Percentiles rank a stretch among this genome's conserved stretches.
Conservation (phyloP, 2,797 vertebrate species). For the Sternotherus odoratus region DNA sequence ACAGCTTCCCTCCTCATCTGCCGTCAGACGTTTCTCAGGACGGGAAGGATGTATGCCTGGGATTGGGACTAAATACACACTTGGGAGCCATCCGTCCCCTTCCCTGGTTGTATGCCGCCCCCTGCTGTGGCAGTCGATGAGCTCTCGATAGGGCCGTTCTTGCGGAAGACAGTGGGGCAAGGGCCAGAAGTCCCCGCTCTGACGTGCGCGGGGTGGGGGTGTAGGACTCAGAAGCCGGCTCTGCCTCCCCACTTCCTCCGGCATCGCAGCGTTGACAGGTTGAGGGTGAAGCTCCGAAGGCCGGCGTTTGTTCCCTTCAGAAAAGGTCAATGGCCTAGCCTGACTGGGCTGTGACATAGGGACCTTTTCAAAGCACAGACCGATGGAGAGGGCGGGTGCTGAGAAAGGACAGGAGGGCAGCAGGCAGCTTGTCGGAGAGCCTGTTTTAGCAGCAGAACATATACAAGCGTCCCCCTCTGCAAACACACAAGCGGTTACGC, state of each 20-base stretch:
- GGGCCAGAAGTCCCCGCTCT: not conserved
- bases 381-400: constrained; percentile 16
- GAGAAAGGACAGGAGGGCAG: constrained; percentile 44
- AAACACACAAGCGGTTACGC: not conserved
- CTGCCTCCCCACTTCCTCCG: not conserved
- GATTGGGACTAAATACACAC: not conserved
- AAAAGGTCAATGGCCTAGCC: constrained; percentile 49
- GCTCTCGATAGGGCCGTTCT: not conserved
- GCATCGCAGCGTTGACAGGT: not conserved
- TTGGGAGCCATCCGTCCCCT: not conserved
- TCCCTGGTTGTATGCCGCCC: not conserved
- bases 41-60: fast-evolving
- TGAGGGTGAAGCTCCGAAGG: not conserved
- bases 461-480: not conserved
- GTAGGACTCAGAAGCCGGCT: not conserved
- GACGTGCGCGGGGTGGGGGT: not conserved
- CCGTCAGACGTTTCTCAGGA: not conserved
- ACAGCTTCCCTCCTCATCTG: not conserved
- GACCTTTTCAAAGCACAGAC: constrained; percentile 49
- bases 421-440: not conserved
- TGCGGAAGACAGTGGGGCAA: not conserved
- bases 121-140: not conserved
- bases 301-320: not conserved
- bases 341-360: not conserved
- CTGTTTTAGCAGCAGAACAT: not conserved